A percentile compares a stretch with the other conserved stretches of the same genome.
Evolutionary conservation across 1,140 invertebrate genomes (phyloP).

Genomic region (Liolophura sinensis): DNA sequence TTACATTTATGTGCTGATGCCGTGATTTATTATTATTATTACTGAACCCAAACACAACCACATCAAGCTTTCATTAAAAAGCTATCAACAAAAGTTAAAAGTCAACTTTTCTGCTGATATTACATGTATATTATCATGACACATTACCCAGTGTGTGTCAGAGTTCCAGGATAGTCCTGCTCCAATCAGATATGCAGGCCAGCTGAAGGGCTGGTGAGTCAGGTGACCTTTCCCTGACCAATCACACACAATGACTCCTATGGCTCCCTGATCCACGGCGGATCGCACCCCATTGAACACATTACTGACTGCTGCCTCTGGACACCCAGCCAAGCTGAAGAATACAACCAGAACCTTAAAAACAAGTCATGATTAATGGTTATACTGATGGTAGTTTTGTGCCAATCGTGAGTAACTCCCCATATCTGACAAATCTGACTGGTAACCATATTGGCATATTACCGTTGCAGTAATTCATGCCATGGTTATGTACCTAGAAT

Average conservation of each 20-base stretch:
- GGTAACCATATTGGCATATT: too few species aligned
- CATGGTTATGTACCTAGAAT: neutral
- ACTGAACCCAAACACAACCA: neutral
- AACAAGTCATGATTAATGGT: neutral
- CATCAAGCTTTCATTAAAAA: too few species aligned
- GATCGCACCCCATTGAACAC: constrained; percentile 67
- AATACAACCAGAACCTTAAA: neutral
- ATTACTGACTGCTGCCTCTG: constrained; percentile 68
- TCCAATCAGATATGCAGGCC: constrained; percentile 70
- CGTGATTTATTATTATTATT: constrained; percentile 5
- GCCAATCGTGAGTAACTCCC: neutral
- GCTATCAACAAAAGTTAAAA: too few species aligned
- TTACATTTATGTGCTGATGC: too few species aligned
- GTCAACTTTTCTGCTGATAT: neutral
- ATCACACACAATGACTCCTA: constrained; percentile 68
- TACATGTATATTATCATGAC: constrained; percentile 3
- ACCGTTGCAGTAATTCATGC: too few species aligned
- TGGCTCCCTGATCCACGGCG: constrained; percentile 62
- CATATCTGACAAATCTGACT: too few species aligned
- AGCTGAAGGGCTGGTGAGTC: constrained; percentile 68
- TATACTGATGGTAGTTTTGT: neutral
- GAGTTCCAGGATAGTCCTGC: constrained; percentile 71
- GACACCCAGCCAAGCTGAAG: constrained; percentile 67
- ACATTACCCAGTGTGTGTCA: constrained; percentile 62
- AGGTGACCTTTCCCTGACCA: constrained; percentile 71